Percentiles rank a stretch among this genome's conserved stretches.
Conservation (phyloP, 2,888 invertebrate species). For the Amphiduros pacificus region DNA sequence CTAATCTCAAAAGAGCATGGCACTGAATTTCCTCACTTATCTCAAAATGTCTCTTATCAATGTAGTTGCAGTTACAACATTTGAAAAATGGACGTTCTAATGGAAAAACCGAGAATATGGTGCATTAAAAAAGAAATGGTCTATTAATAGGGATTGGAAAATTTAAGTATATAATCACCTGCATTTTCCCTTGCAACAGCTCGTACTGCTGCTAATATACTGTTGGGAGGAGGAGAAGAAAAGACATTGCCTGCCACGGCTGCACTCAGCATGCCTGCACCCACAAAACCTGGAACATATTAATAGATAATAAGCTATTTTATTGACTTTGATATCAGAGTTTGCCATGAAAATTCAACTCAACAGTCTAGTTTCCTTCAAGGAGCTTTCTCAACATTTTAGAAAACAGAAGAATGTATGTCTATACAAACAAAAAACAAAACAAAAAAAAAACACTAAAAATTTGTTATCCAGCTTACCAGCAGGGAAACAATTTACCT, state of each 20-base stretch:
- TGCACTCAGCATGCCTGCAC: conserved; percentile 78
- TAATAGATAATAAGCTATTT: neutral
- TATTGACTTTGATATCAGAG: neutral
- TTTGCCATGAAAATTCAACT: too few species aligned
- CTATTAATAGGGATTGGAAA: neutral
- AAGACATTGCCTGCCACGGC: conserved; percentile 76
- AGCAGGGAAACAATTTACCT: too few species aligned
- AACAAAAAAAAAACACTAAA: too few species aligned
- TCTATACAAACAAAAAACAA: too few species aligned
- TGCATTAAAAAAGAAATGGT: neutral
- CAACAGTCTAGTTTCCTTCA: too few species aligned
- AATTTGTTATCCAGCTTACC: too few species aligned
- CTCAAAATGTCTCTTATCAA: too few species aligned
- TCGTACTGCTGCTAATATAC: conserved; percentile 70
- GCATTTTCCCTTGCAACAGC: conserved; percentile 62
- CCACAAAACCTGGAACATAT: conserved; percentile 71
- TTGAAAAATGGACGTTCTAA: neutral
- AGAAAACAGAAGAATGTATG: too few species aligned
- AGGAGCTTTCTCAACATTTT: too few species aligned
- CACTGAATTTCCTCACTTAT: too few species aligned
- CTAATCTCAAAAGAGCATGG: too few species aligned
- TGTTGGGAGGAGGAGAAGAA: conserved; percentile 74
- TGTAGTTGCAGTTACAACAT: too few species aligned
- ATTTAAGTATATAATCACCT: conserved; percentile 18
- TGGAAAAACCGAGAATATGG: neutral